Evolutionary conservation across 2,113 vertebrate species (phyloP).

Genomic region (Mionectes macconnelli): DNA sequence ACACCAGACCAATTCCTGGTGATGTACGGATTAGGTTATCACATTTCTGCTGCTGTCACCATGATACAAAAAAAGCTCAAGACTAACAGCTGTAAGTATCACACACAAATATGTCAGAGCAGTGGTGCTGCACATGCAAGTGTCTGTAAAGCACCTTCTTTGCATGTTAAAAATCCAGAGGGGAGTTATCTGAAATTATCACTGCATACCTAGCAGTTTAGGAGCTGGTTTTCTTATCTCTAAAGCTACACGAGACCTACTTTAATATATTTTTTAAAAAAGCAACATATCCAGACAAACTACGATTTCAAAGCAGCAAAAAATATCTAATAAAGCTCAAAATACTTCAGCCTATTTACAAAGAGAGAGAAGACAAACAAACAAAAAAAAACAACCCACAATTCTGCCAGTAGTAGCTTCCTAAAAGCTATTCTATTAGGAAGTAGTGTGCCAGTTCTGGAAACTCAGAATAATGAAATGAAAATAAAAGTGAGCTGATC

Average conservation of each 20-base stretch:
- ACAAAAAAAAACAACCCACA: background rate
- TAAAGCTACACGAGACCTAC: background rate
- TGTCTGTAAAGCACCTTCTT: background rate
- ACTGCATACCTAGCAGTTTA: background rate
- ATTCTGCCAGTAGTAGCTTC: background rate
- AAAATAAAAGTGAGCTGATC: conserved; percentile 12
- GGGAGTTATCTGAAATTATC: background rate
- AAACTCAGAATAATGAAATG: conserved; percentile 33
- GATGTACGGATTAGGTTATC: background rate
- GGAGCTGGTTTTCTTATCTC: background rate
- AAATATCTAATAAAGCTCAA: background rate
- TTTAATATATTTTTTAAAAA: background rate
- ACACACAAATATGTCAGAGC: background rate
- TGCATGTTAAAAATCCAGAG: background rate
- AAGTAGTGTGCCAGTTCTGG: conserved; percentile 8
- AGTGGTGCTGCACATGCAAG: background rate
- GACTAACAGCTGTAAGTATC: conserved; percentile 37
- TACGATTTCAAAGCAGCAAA: background rate
- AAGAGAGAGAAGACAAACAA: no score
- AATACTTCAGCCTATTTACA: background rate
- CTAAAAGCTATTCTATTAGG: background rate
- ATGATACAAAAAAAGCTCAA: conserved; percentile 9
- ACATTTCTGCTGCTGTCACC: conserved; percentile 38
- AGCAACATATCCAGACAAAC: background rate
- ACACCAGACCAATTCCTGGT: background rate